Base-by-base conservation (phyloP, 2,888 invertebrate species). In the Spatulosminthurus flaviceps region DNA sequence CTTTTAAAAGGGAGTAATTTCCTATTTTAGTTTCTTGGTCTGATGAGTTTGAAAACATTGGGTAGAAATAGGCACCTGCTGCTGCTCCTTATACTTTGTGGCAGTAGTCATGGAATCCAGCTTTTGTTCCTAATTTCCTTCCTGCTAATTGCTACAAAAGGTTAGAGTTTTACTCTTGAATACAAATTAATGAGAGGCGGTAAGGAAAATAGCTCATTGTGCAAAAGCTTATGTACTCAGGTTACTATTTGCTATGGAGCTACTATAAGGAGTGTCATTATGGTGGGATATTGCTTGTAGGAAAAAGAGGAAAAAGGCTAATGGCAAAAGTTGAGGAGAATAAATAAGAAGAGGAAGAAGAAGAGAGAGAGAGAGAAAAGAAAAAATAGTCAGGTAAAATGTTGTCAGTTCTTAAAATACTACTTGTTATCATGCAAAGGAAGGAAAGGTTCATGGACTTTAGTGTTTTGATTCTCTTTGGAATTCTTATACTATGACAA, bases 41-140 rank as follows among this genome's bases (percentile, higher is more conserved):
- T 19, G n/a, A 51, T 51, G 51, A 19, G 1, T 51, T 51, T 19
- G 1, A 51, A 51, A 51, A 41, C 13, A 41, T 41, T 19, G 16
- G 7, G 1, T 19, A 51, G 16, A 51, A 51, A 51, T 51, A 51
- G n/a, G 51, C 51, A 51, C 51, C 51, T 51, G 51, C 51, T 51
- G 9, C 16, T 16, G 7, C 51, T 51, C 51, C 51, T n/a, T n/a
- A n/a, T n/a, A n/a, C n/a, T n/a, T n/a, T n/a, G n/a, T n/a, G n/a
- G n/a, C n/a, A 2, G 9, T 13, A n/a, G 5, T 51, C 51, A 51
- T 51, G 16, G 51, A 51, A 51, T 51, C 16, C 51, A 9, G 9
- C 51, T 51, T 51, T 51, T 51, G 51, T 51, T 51, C 51, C 51
- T 51, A 51, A 51, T 51, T 51, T 51, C 51, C 51, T 51, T 19